Base-by-base conservation (phyloP, 2,113 vertebrate genomes). In the Cyanoliseus patagonus region DNA sequence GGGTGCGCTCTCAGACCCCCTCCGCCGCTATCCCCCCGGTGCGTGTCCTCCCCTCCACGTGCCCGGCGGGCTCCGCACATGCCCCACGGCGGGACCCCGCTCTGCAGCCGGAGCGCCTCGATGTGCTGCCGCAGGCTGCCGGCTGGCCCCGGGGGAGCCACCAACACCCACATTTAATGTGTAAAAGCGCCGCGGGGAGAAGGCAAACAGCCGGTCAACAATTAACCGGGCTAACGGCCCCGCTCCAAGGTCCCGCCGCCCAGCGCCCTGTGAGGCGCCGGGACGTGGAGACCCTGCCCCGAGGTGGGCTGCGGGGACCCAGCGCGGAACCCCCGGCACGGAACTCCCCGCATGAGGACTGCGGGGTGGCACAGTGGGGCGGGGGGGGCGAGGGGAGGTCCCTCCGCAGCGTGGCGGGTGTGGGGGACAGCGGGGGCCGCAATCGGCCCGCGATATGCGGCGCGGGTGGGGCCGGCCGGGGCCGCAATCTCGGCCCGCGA, bases 191-290 rank as follows among this genome's bases (percentile, higher is more conserved):
- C 35, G 75, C n/a, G 7, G 1, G 17, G 16, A 15, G 16, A 57
- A 88, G 27, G 6, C 93, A 96, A 96, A 94, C 89, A 96, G 41
- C 27, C 16, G 37, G 92, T 96, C 68, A 97, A 97, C 89, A 7
- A 96, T 97, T 97, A 96, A 96, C 89, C 22, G 35, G 3, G 33
- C 47, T 61, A 64, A 42, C 30, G 28, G 62, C 52, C 33, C 33
- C 33, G 9, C 80, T 81, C 59, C 95, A 96, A 96, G 93, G 96
- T 95, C 91, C 80, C 3, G 14, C 41, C 0, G 8, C n/a, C 39
- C 61, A 35, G 89, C n/a, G 31, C 61, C 14, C 61, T 9, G 17
- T 2, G 7, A 47, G 4, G 2, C 0, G 2, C n/a, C 2, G 22
- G 83, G 57, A 61, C 76, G 1, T 2, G 59, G 27, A 5, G 18